A percentile compares a stretch with the other conserved stretches of the same genome.
Conservation (phyloP, 2,113 vertebrate species). For the Eptesicus fuscus region DNA sequence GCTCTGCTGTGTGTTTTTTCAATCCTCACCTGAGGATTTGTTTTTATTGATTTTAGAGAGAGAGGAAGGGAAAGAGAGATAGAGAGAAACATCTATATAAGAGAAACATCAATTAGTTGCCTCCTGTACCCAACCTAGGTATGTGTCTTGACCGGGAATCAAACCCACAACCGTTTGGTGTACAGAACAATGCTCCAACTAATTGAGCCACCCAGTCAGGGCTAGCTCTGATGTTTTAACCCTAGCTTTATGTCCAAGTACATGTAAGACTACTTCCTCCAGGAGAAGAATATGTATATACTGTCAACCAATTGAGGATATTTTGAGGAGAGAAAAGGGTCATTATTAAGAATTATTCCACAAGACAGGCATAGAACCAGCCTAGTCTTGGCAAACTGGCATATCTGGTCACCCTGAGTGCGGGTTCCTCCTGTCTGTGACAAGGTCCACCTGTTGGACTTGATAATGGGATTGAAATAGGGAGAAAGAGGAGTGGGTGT, state of each 20-base stretch:
- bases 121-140: not conserved
- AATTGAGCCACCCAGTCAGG: not conserved
- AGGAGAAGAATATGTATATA: too few species aligned
- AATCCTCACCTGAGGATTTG: not conserved
- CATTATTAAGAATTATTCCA: not conserved
- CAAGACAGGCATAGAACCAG: not conserved
- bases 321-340: not conserved
- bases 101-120: not conserved
- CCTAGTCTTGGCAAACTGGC: not conserved
- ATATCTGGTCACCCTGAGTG: not conserved
- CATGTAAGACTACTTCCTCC: not conserved
- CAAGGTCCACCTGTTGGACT: not conserved
- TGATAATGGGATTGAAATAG: not conserved
- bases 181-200: not conserved
- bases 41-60: not conserved
- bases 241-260: not conserved
- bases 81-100: not conserved
- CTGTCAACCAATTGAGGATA: not conserved
- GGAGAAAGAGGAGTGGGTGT: not conserved
- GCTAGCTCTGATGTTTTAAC: not conserved
- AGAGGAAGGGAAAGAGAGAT: not conserved
- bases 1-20: not conserved
- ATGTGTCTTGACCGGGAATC: not conserved
- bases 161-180: not conserved
- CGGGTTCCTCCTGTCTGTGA: not conserved